Base-by-base conservation (phyloP, 1,140 invertebrate genomes). In the Battus philenor region DNA sequence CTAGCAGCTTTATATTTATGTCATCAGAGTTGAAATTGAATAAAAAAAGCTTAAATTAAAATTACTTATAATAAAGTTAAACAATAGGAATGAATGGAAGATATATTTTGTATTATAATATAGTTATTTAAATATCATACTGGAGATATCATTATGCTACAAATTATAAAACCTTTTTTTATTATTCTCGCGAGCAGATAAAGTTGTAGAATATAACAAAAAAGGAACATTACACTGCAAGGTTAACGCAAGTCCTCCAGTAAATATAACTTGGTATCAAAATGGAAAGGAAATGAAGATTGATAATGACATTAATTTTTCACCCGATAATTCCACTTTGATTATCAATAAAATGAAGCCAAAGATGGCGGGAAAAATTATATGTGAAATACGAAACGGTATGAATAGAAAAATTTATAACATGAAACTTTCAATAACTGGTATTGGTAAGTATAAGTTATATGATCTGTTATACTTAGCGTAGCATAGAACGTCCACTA, bases 191-290 rank as follows among this genome's bases (percentile, higher is more conserved):
- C n/a, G n/a, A n/a, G 4, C 24, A 59, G 56, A 47, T 52, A 49
- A 9, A 2, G 32, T 12, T 26, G 18, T 54, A 10, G 31, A 54
- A 17, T 51, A 48, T 12, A 38, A 17, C 4, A 47, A 45, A 22
- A 36, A 50, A 24, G 54, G 45, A 8, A 24, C 11, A 33, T 10
- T 61, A 6, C 4, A 13, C 6, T 61, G 59, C 24, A 49, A 51
- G 26, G 27, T 61, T 17, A 43, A 57, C 8, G 45, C 59, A 2
- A 26, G 16, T 3, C 59, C 59, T 15, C 34, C 54, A 7, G 54
- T 48, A 8, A 27, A 15, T 6, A 49, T 54, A 13, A 49, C 8
- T n/a, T 61, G 59, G 59, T 49, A 24, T 17, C 44, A 46, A 13
- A 36, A 54, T 27, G 34, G 34, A 1, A 38, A 32, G 3, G 13